phyloP scores from a whole-genome alignment of 1,140 invertebrate species.

The Hycleus cichorii region DNA sequence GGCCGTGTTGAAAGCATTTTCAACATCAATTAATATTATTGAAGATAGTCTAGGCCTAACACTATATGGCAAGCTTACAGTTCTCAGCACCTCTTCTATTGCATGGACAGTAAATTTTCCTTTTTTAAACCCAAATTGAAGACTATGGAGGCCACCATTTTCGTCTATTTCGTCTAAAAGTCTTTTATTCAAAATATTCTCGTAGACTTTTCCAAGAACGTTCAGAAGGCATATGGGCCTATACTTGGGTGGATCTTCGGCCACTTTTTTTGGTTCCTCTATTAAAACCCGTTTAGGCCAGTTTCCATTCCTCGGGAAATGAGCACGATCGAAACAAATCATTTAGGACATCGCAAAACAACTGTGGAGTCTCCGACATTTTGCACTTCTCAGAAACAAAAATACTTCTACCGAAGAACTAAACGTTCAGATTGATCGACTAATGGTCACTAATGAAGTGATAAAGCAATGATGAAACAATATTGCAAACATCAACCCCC shows the following conservation, averaged over 20 bases:
- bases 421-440: too few relatives aligned
- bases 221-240: constrained; percentile 15
- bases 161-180: constrained; percentile 1
- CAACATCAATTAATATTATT: constrained; percentile 3
- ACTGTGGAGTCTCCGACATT: too few relatives aligned
- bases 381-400: too few relatives aligned
- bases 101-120: not conserved
- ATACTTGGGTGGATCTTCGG: not conserved
- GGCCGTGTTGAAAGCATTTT: constrained; percentile 11
- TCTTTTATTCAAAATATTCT: constrained; percentile 4
- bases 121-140: not conserved
- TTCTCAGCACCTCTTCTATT: not conserved
- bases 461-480: too few relatives aligned
- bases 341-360: not conserved
- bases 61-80: not conserved
- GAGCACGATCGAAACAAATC: not conserved
- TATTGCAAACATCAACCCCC: too few relatives aligned
- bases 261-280: not conserved
- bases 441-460: too few relatives aligned
- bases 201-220: not conserved
- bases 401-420: too few relatives aligned
- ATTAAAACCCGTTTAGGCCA: not conserved
- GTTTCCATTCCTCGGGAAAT: too few relatives aligned
- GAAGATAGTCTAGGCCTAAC: not conserved
- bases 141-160: not conserved